A percentile compares a stretch with the other conserved stretches of the same genome.
Evolutionary conservation across 2,888 invertebrate genomes (phyloP).

Genomic region (Macaria notata): DNA sequence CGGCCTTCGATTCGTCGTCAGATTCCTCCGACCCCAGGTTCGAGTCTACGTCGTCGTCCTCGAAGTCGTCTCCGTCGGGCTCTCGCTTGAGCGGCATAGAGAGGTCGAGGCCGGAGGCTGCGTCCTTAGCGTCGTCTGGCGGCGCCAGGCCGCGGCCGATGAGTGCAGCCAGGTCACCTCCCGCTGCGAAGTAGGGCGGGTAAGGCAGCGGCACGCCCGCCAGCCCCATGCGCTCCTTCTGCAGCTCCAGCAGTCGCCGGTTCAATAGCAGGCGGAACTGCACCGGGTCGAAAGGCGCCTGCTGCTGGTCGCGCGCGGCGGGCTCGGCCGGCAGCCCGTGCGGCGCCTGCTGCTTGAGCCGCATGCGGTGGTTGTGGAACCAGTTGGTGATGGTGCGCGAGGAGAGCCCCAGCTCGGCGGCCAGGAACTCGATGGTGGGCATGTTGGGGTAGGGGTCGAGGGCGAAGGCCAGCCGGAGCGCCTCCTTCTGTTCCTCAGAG

Average conservation of each 20-base stretch:
- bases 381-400: slow-evolving; percentile 99
- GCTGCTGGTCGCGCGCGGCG: slow-evolving; percentile 87
- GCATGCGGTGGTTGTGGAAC: slow-evolving; percentile 99
- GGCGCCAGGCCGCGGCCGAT: slow-evolving; percentile 86
- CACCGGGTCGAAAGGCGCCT: slow-evolving; percentile 93
- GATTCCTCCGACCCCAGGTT: slow-evolving; percentile 88
- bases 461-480: slow-evolving; percentile 95
- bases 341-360: slow-evolving; percentile 95
- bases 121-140: slow-evolving; percentile 87
- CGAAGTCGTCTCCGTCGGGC: slow-evolving; percentile 89
- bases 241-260: slow-evolving; percentile 93
- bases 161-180: slow-evolving; percentile 88
- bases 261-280: slow-evolving; percentile 94
- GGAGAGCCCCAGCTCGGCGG: slow-evolving; percentile 94
- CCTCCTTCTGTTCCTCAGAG: slow-evolving; percentile 99
- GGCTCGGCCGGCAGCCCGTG: slow-evolving; percentile 89
- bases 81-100: slow-evolving; percentile 92
- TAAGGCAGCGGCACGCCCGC: slow-evolving; percentile 89
- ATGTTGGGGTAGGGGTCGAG: slow-evolving; percentile 98
- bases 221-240: slow-evolving; percentile 91
- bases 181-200: slow-evolving; percentile 90
- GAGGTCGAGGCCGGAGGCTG: slow-evolving; percentile 93
- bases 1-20: slow-evolving; percentile 82
- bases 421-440: slow-evolving; percentile 97
- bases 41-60: slow-evolving; percentile 90